phyloP scores from a whole-genome alignment of 2,113 vertebrate genomes.

The Siniperca chuatsi region DNA sequence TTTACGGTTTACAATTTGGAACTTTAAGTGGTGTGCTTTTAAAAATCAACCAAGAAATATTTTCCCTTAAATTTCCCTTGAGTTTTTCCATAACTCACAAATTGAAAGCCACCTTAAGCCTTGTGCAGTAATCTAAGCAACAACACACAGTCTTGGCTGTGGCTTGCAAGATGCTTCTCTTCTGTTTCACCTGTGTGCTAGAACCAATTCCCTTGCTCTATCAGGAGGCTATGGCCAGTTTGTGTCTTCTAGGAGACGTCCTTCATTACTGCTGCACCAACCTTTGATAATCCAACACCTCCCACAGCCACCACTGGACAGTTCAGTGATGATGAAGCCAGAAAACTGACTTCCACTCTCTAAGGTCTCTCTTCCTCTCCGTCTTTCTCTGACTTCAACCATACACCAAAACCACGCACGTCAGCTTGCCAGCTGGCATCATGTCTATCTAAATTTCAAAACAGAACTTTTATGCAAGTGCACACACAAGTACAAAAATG shows the following conservation, averaged over 20 bases:
- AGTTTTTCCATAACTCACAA: neutral
- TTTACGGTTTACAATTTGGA: neutral
- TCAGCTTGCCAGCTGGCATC: neutral
- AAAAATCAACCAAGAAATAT: neutral
- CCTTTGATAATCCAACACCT: constrained; percentile 61
- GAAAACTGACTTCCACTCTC: constrained; percentile 41
- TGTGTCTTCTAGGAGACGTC: constrained; percentile 59
- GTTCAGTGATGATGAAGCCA: constrained; percentile 44
- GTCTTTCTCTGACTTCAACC: constrained; percentile 25
- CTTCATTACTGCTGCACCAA: constrained; percentile 61
- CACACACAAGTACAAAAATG: constrained; percentile 1
- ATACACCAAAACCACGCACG: neutral
- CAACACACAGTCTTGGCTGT: constrained; percentile 1
- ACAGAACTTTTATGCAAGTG: neutral
- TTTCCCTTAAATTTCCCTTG: neutral
- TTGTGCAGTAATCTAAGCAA: constrained; percentile 15
- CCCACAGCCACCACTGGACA: constrained; percentile 44
- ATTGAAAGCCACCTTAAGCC: constrained; percentile 9
- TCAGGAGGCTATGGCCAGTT: constrained; percentile 35
- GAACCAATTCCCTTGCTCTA: constrained; percentile 45
- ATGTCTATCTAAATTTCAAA: constrained; percentile 2
- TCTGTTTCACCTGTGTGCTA: constrained; percentile 31
- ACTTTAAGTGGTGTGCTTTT: neutral
- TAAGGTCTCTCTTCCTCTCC: constrained; percentile 11
- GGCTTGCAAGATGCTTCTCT: neutral